These are phyloP conservation scores for Leucania comma DNA, from an alignment of 2,888 invertebrate genomes.

Conservation along the genomic window DNA sequence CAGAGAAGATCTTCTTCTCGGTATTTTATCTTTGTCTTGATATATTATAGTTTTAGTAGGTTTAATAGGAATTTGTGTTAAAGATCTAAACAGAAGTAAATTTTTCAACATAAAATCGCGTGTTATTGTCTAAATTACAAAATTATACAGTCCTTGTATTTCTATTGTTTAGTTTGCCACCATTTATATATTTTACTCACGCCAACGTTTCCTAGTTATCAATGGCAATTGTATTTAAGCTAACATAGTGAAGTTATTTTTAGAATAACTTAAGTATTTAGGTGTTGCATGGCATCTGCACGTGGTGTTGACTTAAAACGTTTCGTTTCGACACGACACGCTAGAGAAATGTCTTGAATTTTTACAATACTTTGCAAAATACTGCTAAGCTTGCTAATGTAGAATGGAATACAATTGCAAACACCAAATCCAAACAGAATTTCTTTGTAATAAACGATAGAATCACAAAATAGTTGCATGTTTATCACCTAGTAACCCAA, in stretches of 20 bases:
- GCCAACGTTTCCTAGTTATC: conserved; percentile 11
- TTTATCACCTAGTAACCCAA: no score
- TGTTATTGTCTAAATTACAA: not conserved
- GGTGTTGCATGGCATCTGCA: conserved; percentile 26
- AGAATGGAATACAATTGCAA: not conserved
- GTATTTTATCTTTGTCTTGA: not conserved
- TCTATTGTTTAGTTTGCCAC: conserved; percentile 8
- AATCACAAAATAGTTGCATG: no score
- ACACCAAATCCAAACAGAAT: not conserved
- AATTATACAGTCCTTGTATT: conserved; percentile 29
- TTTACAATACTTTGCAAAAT: conserved; percentile 13
- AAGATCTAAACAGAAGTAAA: not conserved
- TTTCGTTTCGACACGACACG: conserved; percentile 20
- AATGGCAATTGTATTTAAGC: conserved; percentile 27
- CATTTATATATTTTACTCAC: conserved; percentile 20
- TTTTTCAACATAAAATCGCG: not conserved
- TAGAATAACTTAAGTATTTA: conserved; percentile 3
- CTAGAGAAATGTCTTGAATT: not conserved
- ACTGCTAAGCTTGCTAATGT: conserved; percentile 1
- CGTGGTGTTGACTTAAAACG: conserved; percentile 5
- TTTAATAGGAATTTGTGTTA: not conserved
- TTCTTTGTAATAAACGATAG: no score
- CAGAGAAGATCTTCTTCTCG: not conserved
- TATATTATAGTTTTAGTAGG: not conserved
- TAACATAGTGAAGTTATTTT: conserved; percentile 19